A percentile compares a stretch with the other conserved stretches of the same genome.
These are phyloP conservation scores for Clanis bilineata DNA, from an alignment of 2,888 invertebrate species.

Conservation along the genomic window DNA sequence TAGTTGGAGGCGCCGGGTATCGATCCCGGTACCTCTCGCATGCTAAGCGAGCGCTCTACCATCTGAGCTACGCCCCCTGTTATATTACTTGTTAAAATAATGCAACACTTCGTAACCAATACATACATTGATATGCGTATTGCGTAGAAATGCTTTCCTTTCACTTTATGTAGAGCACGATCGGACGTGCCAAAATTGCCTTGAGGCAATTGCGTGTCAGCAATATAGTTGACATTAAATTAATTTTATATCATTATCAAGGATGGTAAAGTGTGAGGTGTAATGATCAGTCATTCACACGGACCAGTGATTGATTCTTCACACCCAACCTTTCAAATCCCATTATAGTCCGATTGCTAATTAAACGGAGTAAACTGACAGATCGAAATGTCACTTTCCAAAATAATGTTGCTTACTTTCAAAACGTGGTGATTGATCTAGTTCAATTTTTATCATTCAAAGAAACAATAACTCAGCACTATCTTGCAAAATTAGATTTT, in stretches of 20 bases:
- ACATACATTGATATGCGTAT: conserved; percentile 24
- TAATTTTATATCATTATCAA: not conserved
- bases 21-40: conserved; percentile 82
- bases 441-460: too few species aligned
- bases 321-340: too few species aligned
- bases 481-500: too few species aligned
- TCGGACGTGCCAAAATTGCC: not conserved
- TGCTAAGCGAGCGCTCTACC: conserved; percentile 83
- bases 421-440: too few species aligned
- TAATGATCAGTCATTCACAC: too few species aligned
- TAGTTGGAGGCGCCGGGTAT: conserved; percentile 22
- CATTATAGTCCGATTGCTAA: too few species aligned
- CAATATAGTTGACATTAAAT: not conserved
- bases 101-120: conserved; percentile 2
- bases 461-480: too few species aligned
- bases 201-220: conserved; percentile 10
- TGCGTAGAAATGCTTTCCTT: conserved; percentile 1
- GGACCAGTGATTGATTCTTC: too few species aligned
- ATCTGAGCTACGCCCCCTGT: conserved; percentile 54
- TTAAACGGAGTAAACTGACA: too few species aligned
- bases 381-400: too few species aligned
- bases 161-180: conserved; percentile 2
- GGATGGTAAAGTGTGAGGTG: not conserved
- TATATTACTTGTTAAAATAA: conserved; percentile 15
- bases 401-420: too few species aligned